phyloP scores from a whole-genome alignment of 2,113 vertebrate species.

The Solea senegalensis region DNA sequence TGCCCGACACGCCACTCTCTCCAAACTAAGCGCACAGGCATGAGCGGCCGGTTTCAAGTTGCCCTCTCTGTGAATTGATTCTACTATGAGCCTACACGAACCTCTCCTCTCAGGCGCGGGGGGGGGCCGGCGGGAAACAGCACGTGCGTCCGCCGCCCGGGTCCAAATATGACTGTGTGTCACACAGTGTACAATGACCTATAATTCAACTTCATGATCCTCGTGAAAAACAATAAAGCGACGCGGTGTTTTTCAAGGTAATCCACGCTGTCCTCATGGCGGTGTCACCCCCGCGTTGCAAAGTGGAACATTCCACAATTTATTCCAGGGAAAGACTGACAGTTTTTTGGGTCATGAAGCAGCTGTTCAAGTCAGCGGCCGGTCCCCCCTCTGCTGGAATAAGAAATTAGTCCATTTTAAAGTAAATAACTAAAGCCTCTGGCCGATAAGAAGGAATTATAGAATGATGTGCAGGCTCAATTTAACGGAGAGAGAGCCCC shows the following conservation, averaged over 20 bases:
- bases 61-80: slow-evolving; percentile 88
- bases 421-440: slow-evolving; percentile 86
- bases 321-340: slow-evolving; percentile 92
- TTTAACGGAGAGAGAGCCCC: slow-evolving; percentile 74
- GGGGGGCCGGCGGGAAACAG: slow-evolving; percentile 32
- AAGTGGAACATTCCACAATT: slow-evolving; percentile 86
- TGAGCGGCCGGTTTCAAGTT: slow-evolving; percentile 85
- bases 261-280: neutral
- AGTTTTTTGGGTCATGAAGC: slow-evolving; percentile 93
- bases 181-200: neutral
- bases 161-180: neutral
- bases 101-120: slow-evolving; percentile 57
- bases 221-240: rapidly evolving
- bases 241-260: neutral
- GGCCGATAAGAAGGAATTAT: slow-evolving; percentile 84
- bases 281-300: slow-evolving; percentile 46
- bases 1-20: slow-evolving; percentile 82
- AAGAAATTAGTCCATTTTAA: slow-evolving; percentile 89
- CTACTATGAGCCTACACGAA: slow-evolving; percentile 85
- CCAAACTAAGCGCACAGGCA: slow-evolving; percentile 78
- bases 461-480: slow-evolving; percentile 79
- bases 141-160: neutral
- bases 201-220: neutral
- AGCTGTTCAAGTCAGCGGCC: slow-evolving; percentile 86
- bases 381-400: slow-evolving; percentile 84